Evolutionary conservation across 1,140 invertebrate species (phyloP).

Genomic region (Aleiodes sp.): DNA sequence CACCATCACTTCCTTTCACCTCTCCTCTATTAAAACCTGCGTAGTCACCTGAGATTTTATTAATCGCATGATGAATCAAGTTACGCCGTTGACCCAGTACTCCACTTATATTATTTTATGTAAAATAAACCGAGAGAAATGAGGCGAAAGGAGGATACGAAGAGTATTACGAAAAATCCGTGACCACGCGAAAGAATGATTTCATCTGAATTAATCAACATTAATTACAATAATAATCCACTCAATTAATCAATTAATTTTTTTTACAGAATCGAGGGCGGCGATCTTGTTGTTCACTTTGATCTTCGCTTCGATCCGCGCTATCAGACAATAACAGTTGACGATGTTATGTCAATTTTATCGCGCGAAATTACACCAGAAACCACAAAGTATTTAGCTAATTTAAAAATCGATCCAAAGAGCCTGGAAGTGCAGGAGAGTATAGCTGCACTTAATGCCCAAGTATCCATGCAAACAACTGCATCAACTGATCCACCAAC

Average conservation of each 20-base stretch:
- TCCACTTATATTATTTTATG: too few relatives aligned
- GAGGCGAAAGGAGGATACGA: too few relatives aligned
- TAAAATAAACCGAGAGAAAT: too few relatives aligned
- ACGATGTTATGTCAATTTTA: constrained; percentile 69
- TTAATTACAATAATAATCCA: neutral
- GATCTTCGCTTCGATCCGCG: constrained; percentile 76
- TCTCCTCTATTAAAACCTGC: too few relatives aligned
- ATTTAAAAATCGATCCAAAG: constrained; percentile 73
- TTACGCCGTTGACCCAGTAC: too few relatives aligned
- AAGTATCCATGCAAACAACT: constrained; percentile 67
- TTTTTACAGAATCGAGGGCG: constrained; percentile 69
- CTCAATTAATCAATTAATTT: neutral
- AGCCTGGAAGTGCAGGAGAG: constrained; percentile 75
- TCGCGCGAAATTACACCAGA: constrained; percentile 66
- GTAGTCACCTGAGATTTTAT: too few relatives aligned
- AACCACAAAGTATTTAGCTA: constrained; percentile 69
- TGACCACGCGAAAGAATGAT: neutral
- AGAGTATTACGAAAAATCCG: constrained; percentile 20
- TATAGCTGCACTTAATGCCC: constrained; percentile 65
- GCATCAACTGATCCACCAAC: constrained; percentile 68
- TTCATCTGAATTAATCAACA: neutral
- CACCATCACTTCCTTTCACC: too few relatives aligned
- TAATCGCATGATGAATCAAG: too few relatives aligned
- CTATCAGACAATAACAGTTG: constrained; percentile 64
- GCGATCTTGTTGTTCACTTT: constrained; percentile 77